Evolutionary conservation across 2,797 vertebrate genomes (phyloP), one percentile per base, ranked within the genome.

Genomic region (Silurus lanzhouensis): DNA sequence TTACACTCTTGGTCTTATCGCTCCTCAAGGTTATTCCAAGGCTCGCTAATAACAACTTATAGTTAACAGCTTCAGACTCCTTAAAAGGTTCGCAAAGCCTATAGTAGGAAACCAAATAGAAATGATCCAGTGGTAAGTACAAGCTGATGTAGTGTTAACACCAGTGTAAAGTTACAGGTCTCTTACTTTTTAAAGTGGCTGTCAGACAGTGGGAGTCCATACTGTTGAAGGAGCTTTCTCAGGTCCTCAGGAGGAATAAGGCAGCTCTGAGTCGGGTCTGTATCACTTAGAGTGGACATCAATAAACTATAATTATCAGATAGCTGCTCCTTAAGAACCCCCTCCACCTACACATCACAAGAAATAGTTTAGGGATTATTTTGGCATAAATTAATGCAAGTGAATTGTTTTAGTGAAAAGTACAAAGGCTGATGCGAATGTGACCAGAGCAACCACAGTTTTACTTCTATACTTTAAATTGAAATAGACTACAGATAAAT

Each of bases 61-160:
- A 95, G 77, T 92, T 89, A 81, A 96, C 89, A 81, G 86, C 87
- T 79, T 91, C 91, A 31, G 90, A 84, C 64, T 92, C 89, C 74
- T 91, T 90, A 85, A 92, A 94, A 84, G 92, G 92, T 86, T 91
- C 89, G 84, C 89, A 93, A 61, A 96, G 89, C 88, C 94, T 95
- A 90, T 67, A 87, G 44, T 20, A 70, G 4, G 0, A 67, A 60
- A 83, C 67, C 19, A 68, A 0, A 1, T 7, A 75, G 70, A 68
- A 38, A 48, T 67, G 20, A n/a, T 19, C 2, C 31, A 5, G 25
- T 64, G 12, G 38, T 79, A 63, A 79, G 19, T 63, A 22, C 60
- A 79, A 76, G 4, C 63, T 60, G n/a, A 38, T n/a, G 46, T 38
- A 44, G 58, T 20, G 12, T 44, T 70, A 19, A 10, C 10, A 3